Base-by-base conservation (phyloP, 2,113 vertebrate genomes). In the Saimiri boliviensis region DNA sequence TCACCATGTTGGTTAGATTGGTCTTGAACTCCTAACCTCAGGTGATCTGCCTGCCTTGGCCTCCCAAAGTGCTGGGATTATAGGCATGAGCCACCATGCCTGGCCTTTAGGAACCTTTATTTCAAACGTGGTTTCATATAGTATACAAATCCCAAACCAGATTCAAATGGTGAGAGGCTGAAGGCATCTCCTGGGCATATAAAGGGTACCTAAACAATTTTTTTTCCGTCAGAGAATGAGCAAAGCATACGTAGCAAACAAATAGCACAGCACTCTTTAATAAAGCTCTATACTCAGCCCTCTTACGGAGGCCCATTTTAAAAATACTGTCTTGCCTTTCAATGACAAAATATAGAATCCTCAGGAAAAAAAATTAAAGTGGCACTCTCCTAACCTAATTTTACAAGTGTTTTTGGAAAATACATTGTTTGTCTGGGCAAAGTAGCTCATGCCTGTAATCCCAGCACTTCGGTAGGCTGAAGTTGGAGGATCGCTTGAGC, bases 121-220 rank as follows among this genome's bases (percentile, higher is more conserved):
- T 94, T 97, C 77, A 92, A 93, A 92, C 54, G 49, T 58, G 49
- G 49, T 40, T 96, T 86, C 66, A 73, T 11, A 82, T 0, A 54
- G 35, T 71, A 25, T 54, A 63, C 49, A 88, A 81, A 83, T 40
- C 86, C 80, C 49, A 45, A 93, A 85, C 21, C 3, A 17, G 79
- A 89, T 3, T 74, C 56, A 84, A 83, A 83, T 0, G 40, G 45
- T 35, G 40, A 79, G 60, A 87, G 60, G 74, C n/a, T n/a, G 85
- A 86, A 90, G 66, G 13, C 58, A 90, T 16, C 84, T 93, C 45
- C 74, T 68, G 19, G n/a, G 13, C 1, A 12, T 30, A 6, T 6
- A 77, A 66, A 25, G 32, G 11, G 6, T 49, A 10, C 47, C 66
- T 63, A 47, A 86, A 17, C 84, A 32, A 47, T 79, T 68, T 88